Percentiles rank a stretch among this genome's conserved stretches.
Evolutionary conservation across 2,888 invertebrate genomes (phyloP).

Genomic region (Cephus spinipes): DNA sequence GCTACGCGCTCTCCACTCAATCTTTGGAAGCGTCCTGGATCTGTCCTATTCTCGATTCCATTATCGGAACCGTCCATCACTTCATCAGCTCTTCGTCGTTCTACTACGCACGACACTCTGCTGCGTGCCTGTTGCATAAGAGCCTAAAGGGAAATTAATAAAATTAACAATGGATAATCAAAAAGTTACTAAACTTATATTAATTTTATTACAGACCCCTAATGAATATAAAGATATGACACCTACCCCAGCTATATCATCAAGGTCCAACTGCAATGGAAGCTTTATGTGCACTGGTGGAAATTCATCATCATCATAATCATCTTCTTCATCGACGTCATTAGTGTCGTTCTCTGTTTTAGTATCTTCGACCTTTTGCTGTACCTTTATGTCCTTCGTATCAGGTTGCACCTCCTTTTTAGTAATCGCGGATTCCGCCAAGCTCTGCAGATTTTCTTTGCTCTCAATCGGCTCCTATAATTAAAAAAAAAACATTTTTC

Average conservation of each 20-base stretch:
- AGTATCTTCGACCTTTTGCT: conserved; percentile 65
- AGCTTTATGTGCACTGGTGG: conserved; percentile 77
- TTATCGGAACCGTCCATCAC: conserved; percentile 84
- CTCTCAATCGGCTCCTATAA: conserved; percentile 48
- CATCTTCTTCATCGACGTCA: conserved; percentile 67
- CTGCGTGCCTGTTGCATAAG: conserved; percentile 72
- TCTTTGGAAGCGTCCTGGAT: conserved; percentile 76
- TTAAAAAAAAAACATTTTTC: neutral
- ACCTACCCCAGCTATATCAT: conserved; percentile 79
- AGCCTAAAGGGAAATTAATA: conserved; percentile 53
- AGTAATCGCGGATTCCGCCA: conserved; percentile 41
- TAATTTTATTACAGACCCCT: no score
- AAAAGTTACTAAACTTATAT: no score
- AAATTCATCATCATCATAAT: conserved; percentile 65
- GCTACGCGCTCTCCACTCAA: conserved; percentile 88
- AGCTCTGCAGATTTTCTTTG: conserved; percentile 50
- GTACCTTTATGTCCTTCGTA: conserved; percentile 65
- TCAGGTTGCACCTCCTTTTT: conserved; percentile 46
- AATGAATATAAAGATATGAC: no score
- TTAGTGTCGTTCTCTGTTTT: conserved; percentile 72
- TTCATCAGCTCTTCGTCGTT: conserved; percentile 86
- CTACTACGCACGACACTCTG: conserved; percentile 91
- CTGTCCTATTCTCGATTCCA: conserved; percentile 78
- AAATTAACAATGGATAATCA: neutral
- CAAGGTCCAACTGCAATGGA: conserved; percentile 85